A percentile compares a stretch with the other conserved stretches of the same genome.
These are phyloP conservation scores for Brotula barbata DNA, from an alignment of 2,797 vertebrate species.

Conservation along the genomic window DNA sequence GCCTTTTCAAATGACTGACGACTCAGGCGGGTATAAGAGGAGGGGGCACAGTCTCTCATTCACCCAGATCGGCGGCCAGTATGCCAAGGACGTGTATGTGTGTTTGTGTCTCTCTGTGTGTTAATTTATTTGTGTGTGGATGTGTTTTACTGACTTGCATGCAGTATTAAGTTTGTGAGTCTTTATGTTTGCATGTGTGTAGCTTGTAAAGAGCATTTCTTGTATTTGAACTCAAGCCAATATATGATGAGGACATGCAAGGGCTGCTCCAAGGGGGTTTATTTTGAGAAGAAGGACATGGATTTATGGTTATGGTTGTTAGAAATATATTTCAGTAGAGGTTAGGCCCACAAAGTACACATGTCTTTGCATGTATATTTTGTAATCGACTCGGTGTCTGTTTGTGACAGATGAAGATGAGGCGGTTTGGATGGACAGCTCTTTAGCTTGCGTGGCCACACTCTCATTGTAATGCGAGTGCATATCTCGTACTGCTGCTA, in stretches of 20 bases:
- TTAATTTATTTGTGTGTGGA: constrained; percentile 28
- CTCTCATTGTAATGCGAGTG: constrained; percentile 52
- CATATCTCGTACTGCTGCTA: constrained; percentile 33
- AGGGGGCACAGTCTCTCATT: constrained; percentile 9
- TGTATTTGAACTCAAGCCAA: too few relatives aligned
- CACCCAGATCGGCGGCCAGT: constrained; percentile 1
- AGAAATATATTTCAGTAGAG: too few relatives aligned
- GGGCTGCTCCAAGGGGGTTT: too few relatives aligned
- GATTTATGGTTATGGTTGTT: too few relatives aligned
- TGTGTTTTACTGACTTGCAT: constrained; percentile 14
- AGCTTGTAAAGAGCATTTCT: too few relatives aligned
- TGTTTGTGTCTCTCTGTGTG: constrained; percentile 36
- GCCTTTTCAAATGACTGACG: constrained; percentile 31
- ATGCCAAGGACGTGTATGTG: constrained; percentile 16
- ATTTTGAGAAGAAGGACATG: too few relatives aligned
- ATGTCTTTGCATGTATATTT: too few relatives aligned
- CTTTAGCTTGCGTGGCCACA: constrained; percentile 39
- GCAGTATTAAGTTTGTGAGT: constrained; percentile 11
- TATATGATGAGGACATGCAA: too few relatives aligned
- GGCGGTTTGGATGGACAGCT: constrained; percentile 36
- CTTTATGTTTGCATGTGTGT: constrained; percentile 24
- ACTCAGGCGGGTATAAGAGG: background rate
- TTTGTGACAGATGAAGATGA: constrained; percentile 30
- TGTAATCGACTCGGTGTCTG: constrained; percentile 1
- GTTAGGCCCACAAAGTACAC: too few relatives aligned